Evolutionary conservation across 1,140 invertebrate genomes (phyloP).

Genomic region (Oscheius sp.): DNA sequence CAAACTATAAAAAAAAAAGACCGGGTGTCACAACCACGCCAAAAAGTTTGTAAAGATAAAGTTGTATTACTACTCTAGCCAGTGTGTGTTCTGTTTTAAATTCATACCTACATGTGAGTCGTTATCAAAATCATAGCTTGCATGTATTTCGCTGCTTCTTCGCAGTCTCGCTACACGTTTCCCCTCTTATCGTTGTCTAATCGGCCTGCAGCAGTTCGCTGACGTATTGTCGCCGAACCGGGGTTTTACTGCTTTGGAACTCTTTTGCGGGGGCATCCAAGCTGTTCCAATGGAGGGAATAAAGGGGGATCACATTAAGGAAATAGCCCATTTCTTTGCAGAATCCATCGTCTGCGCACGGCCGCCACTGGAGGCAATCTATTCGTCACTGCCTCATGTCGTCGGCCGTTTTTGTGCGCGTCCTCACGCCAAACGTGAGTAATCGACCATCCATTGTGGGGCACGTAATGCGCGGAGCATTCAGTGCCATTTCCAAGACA

Average conservation of each 20-base stretch:
- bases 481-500: not conserved
- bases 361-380: conserved; percentile 16
- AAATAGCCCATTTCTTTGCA: not conserved
- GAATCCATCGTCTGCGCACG: conserved; percentile 15
- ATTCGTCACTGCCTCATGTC: conserved; percentile 31
- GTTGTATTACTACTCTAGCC: no score
- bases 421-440: conserved; percentile 32
- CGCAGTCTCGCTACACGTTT: no score
- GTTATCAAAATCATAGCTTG: no score
- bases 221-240: not conserved
- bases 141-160: no score
- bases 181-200: not conserved
- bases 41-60: no score
- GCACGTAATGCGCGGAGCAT: not conserved
- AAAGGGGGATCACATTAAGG: no score
- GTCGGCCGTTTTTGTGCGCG: conserved; percentile 30
- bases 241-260: not conserved
- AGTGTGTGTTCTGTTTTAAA: no score
- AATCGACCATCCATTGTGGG: not conserved
- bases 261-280: not conserved
- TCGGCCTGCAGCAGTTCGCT: not conserved
- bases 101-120: no score
- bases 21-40: no score
- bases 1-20: no score
- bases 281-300: no score